These are phyloP conservation scores for Heterotis niloticus DNA, from an alignment of 2,113 vertebrate species.

Conservation along the genomic window DNA sequence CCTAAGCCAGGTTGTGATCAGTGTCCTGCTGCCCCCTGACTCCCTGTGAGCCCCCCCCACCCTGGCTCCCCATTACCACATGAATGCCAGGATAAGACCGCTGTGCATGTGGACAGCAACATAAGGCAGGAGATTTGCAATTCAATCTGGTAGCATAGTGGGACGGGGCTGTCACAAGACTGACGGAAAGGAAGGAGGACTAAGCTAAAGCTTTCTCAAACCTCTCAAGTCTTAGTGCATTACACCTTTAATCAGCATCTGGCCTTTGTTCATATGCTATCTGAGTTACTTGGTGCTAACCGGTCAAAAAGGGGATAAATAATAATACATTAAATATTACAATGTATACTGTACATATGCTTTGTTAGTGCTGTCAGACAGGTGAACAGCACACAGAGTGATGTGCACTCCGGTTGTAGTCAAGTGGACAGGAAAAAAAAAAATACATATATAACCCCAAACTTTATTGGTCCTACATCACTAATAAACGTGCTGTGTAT, in stretches of 20 bases:
- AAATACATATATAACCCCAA: too few species aligned
- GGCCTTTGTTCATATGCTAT: not conserved
- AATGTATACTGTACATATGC: too few species aligned
- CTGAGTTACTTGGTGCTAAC: too few species aligned
- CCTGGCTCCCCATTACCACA: slow-evolving; percentile 96
- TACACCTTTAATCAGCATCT: not conserved
- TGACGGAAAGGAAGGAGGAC: slow-evolving; percentile 49
- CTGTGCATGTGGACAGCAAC: slow-evolving; percentile 73
- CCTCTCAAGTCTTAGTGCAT: not conserved
- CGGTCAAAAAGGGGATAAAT: too few species aligned
- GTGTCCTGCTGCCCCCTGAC: slow-evolving; percentile 36
- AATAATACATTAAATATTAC: too few species aligned
- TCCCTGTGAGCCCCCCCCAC: slow-evolving; percentile 71
- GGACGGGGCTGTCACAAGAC: slow-evolving; percentile 63
- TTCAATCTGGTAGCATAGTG: slow-evolving; percentile 79
- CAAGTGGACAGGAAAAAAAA: too few species aligned
- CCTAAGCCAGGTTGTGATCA: not conserved
- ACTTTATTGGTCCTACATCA: too few species aligned
- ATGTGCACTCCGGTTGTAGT: too few species aligned
- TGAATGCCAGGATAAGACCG: slow-evolving; percentile 87
- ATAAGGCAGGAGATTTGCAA: slow-evolving; percentile 78
- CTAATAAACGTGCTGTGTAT: too few species aligned
- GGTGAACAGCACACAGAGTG: too few species aligned
- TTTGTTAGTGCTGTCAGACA: too few species aligned
- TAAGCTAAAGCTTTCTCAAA: slow-evolving; percentile 4